phyloP scores from a whole-genome alignment of 2,797 vertebrate genomes.

The Buphagus erythrorhynchus region DNA sequence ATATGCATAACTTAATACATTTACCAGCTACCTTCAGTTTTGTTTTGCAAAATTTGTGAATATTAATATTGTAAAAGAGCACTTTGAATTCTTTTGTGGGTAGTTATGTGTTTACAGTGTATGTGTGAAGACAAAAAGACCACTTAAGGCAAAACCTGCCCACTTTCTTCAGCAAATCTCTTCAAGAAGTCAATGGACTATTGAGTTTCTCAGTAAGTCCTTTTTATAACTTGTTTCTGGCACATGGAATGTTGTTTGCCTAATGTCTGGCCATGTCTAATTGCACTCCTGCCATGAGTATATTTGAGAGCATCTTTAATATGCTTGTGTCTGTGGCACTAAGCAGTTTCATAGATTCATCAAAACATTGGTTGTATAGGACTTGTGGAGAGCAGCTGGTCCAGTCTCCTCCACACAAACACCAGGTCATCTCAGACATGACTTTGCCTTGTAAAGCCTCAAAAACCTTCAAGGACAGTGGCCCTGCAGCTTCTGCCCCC shows the following conservation, averaged over 20 bases:
- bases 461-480: neutral
- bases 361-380: neutral
- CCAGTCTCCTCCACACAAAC: accelerated
- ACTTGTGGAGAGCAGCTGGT: neutral
- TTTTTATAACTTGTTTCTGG: neutral
- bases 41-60: neutral
- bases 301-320: neutral
- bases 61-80: neutral
- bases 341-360: neutral
- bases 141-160: neutral
- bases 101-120: neutral
- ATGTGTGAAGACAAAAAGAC: neutral
- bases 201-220: neutral
- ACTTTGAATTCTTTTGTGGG: neutral
- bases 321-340: neutral
- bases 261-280: neutral
- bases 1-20: neutral
- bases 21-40: neutral
- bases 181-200: neutral
- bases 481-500: neutral
- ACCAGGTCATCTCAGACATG: neutral
- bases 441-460: neutral
- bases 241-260: neutral
- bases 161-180: neutral
- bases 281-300: neutral